Percentiles rank a stretch among this genome's conserved stretches.
Conservation (phyloP, 2,797 vertebrate genomes). For the Champsocephalus gunnari region DNA sequence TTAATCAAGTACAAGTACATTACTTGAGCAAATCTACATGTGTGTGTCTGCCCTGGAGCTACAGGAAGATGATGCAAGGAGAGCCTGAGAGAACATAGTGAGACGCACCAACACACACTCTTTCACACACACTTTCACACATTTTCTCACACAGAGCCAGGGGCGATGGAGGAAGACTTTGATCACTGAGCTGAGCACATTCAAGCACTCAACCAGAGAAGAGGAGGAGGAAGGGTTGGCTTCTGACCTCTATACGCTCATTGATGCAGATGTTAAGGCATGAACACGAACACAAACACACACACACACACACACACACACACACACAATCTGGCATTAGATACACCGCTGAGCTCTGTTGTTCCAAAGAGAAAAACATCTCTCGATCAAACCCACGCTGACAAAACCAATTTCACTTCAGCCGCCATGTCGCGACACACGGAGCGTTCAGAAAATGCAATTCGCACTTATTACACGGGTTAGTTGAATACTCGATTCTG, state of each 20-base stretch:
- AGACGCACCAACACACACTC: conserved; percentile 61
- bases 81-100: conserved; percentile 72
- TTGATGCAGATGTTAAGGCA: conserved; percentile 79
- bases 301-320: background rate
- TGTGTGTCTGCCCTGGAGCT: conserved; percentile 64
- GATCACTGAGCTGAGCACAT: conserved; percentile 83
- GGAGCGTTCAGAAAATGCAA: conserved; percentile 59
- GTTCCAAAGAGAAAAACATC: conserved; percentile 1
- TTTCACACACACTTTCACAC: conserved; percentile 19
- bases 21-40: no score
- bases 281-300: conserved; percentile 35
- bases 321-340: conserved; percentile 52
- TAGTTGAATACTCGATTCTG: no score
- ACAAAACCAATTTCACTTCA: conserved; percentile 63
- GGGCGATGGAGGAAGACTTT: conserved; percentile 83
- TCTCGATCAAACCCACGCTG: conserved; percentile 43
- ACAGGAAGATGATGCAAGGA: conserved; percentile 69
- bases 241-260: conserved; percentile 74
- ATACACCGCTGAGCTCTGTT: conserved; percentile 19
- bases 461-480: conserved; percentile 47
- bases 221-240: conserved; percentile 58
- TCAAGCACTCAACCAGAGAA: conserved; percentile 82
- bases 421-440: conserved; percentile 38
- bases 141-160: conserved; percentile 57
- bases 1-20: no score